Percentiles rank a stretch among this genome's conserved stretches.
phyloP scores from a whole-genome alignment of 2,113 vertebrate genomes.

The Tetraodon nigroviridis region DNA sequence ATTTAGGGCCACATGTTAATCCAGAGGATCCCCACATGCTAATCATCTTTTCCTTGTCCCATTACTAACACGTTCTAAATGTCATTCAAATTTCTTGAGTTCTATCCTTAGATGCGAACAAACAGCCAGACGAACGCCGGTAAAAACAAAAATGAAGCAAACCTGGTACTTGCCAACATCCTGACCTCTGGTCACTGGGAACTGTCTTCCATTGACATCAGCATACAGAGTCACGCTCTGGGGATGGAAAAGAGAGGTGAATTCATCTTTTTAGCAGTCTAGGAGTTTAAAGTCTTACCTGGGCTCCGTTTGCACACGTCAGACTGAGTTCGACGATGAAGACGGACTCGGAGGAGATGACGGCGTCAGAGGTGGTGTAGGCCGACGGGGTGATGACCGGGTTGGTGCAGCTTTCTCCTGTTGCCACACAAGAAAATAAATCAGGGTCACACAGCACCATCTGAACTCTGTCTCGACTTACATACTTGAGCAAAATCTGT shows the following conservation, averaged over 20 bases:
- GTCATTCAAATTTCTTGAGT: no score
- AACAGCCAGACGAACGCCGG: no score
- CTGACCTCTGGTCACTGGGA: conserved; percentile 89
- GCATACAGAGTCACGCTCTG: conserved; percentile 90
- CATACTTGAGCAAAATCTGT: no score
- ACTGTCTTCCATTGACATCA: conserved; percentile 88
- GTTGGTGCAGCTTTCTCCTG: conserved; percentile 85
- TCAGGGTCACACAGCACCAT: neutral
- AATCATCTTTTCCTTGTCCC: no score
- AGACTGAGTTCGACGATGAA: conserved; percentile 91
- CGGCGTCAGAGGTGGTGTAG: conserved; percentile 88
- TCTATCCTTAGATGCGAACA: no score
- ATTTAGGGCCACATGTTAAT: no score
- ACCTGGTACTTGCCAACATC: conserved; percentile 92
- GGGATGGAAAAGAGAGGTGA: neutral
- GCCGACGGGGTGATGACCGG: conserved; percentile 85
- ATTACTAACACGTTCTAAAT: no score
- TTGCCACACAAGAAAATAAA: neutral
- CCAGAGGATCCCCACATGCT: no score
- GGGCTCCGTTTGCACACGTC: conserved; percentile 85
- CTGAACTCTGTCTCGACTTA: neutral
- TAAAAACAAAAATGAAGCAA: conserved; percentile 12
- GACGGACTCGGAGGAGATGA: conserved; percentile 87
- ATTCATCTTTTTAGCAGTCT: neutral
- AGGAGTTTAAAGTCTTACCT: conserved; percentile 63